Conservation (phyloP, 2,113 vertebrate species). For the Solea senegalensis region DNA sequence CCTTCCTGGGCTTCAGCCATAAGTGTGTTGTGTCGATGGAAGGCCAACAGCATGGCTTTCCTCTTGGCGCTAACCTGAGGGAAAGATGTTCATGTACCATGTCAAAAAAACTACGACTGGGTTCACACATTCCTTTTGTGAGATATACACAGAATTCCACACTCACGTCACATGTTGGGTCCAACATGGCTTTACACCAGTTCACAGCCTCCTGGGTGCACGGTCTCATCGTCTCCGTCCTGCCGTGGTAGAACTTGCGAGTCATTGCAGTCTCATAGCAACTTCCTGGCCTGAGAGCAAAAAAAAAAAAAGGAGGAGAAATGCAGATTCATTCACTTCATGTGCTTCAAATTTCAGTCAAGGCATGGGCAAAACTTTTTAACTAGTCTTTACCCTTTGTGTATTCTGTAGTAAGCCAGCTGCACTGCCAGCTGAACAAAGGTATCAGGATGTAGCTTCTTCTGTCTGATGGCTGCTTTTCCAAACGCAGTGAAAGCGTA, state of each 20-base stretch:
- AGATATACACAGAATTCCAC: background rate
- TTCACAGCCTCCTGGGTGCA: conserved; percentile 88
- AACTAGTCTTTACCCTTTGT: conserved; percentile 82
- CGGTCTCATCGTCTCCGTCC: conserved; percentile 92
- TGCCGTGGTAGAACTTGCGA: conserved; percentile 92
- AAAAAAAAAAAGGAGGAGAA: conserved; percentile 8
- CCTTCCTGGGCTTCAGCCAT: conserved; percentile 92
- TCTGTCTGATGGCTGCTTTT: conserved; percentile 87
- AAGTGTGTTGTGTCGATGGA: conserved; percentile 90
- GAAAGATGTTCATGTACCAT: background rate
- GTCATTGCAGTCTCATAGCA: conserved; percentile 97
- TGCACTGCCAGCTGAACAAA: conserved; percentile 95
- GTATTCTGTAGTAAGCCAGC: conserved; percentile 87
- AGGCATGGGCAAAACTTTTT: background rate
- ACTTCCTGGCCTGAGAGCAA: conserved; percentile 84
- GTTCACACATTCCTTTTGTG: background rate
- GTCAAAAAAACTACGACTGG: background rate
- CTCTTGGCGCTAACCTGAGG: conserved; percentile 79
- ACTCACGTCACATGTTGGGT: conserved; percentile 82
- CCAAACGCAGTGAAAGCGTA: conserved; percentile 91
- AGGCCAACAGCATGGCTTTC: conserved; percentile 85
- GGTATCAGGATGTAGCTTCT: conserved; percentile 90
- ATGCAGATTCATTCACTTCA: background rate
- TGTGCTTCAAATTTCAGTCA: background rate
- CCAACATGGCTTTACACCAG: conserved; percentile 91